Conservation (phyloP, 2,888 invertebrate genomes). For the Sialis fuliginosa region DNA sequence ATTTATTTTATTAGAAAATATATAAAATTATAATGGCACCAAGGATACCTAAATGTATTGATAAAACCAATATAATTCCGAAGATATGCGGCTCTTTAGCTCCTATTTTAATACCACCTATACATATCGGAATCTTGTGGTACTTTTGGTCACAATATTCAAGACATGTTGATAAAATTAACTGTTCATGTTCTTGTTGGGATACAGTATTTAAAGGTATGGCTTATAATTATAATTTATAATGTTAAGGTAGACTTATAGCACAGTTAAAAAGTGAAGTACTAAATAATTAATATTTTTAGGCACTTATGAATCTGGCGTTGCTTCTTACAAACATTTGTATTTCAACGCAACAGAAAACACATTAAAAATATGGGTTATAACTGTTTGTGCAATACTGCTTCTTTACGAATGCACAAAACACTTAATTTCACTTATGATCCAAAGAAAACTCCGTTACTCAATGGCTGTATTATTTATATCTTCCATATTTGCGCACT, state of each 20-base stretch:
- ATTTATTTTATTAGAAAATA: background rate
- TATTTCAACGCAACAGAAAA: conserved; percentile 51
- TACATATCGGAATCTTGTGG: conserved; percentile 40
- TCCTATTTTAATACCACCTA: conserved; percentile 36
- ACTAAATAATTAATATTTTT: background rate
- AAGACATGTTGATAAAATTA: conserved; percentile 40
- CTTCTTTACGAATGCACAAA: conserved; percentile 42
- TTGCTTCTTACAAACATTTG: conserved; percentile 49
- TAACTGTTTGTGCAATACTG: conserved; percentile 37
- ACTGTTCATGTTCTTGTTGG: conserved; percentile 57
- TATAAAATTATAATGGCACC: background rate
- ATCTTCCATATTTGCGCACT: conserved; percentile 44
- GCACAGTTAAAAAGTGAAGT: background rate
- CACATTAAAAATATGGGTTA: conserved; percentile 45
- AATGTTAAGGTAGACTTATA: background rate
- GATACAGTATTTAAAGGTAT: conserved; percentile 34
- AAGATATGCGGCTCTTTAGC: conserved; percentile 13
- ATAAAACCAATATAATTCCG: background rate
- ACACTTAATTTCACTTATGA: conserved; percentile 31
- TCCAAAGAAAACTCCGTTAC: conserved; percentile 32
- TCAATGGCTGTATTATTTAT: conserved; percentile 44
- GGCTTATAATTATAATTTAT: background rate
- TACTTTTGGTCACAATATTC: conserved; percentile 52
- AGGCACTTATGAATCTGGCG: conserved; percentile 51
- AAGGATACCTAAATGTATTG: background rate